These are phyloP conservation scores for Diacarnus erythraeanus DNA, from an alignment of 37 sponge, comb jelly and placozoan genomes.

Conservation along the genomic window DNA sequence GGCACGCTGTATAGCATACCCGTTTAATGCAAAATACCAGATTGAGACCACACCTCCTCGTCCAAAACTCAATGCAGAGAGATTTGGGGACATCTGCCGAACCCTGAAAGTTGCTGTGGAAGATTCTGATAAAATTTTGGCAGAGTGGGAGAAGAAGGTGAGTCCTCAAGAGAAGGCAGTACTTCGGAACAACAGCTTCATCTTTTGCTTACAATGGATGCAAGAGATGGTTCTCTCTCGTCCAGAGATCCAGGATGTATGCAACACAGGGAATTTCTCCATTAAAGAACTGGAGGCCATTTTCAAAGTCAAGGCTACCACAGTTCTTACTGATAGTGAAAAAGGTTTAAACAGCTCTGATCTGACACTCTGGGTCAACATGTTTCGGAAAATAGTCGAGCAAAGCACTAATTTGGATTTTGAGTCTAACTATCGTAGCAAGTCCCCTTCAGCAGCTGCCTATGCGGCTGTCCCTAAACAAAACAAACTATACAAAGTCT, in stretches of 20 bases:
- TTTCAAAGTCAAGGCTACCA: slow-evolving; percentile 23
- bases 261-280: slow-evolving; percentile 47
- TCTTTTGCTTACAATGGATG: slow-evolving; percentile 44
- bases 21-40: slow-evolving; percentile 64
- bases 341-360: not conserved
- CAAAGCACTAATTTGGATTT: not conserved
- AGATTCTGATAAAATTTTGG: not conserved
- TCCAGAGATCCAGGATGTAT: slow-evolving; percentile 5
- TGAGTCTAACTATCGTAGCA: not conserved
- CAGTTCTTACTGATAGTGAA: not conserved
- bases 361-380: slow-evolving; percentile 16
- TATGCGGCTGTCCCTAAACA: not conserved
- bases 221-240: slow-evolving; percentile 17
- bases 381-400: slow-evolving; percentile 51
- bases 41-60: slow-evolving; percentile 32
- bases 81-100: slow-evolving; percentile 5
- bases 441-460: not conserved
- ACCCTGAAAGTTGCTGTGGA: not conserved
- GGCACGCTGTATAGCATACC: slow-evolving; percentile 83
- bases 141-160: not conserved
- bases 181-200: not conserved
- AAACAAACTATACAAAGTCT: slow-evolving; percentile 60
- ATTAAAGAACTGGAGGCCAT: slow-evolving; percentile 46
- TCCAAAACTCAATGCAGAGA: slow-evolving; percentile 26
- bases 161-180: slow-evolving; percentile 17